Evolutionary conservation across 2,113 vertebrate genomes (phyloP), one percentile per base, ranked within the genome.

Genomic region (Zonotrichia leucophrys): DNA sequence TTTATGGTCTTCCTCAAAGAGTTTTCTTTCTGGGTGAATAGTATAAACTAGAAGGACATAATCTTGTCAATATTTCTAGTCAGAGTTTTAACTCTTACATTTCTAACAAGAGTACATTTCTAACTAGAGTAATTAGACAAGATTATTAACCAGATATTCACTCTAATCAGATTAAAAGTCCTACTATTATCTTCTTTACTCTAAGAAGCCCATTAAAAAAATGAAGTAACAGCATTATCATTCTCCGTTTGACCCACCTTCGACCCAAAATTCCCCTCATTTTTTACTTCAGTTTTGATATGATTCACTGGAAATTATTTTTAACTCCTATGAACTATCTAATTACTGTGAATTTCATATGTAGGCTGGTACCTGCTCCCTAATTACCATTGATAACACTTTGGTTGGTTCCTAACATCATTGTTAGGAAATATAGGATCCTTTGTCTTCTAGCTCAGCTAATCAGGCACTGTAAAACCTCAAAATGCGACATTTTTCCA

Each of bases 131-230:
- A 68, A 74, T 67, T 49, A 84, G 91, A 85, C 37, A 82, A 92
- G 62, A 52, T 87, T 86, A 72, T 93, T 93, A 70, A 83, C 62
- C 82, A 94, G 69, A 67, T 64, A 79, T 59, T 94, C 76, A 62
- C 19, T 69, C 41, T 88, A 96, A 93, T 96, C 27, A 55, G 93
- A 96, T 94, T 95, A 60, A 74, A 87, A 63, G 18, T 66, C 52
- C 52, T 55, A 16, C 24, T 62, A 19, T 91, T 93, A 94, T 85
- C 88, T 82, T 80, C 90, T 95, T 96, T 95, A 74, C 63, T 88
- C 46, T 73, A 94, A 92, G 81, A 94, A 94, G 39, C 7, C 76
- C 90, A 84, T 92, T 95, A 27, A 90, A 69, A 94, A 91, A 91
- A 96, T 82, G 3, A 94, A 84, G 37, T 64, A 50, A 35, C 14